Evolutionary conservation across 1,140 invertebrate species (phyloP).

Genomic region (Spodoptera frugiperda): DNA sequence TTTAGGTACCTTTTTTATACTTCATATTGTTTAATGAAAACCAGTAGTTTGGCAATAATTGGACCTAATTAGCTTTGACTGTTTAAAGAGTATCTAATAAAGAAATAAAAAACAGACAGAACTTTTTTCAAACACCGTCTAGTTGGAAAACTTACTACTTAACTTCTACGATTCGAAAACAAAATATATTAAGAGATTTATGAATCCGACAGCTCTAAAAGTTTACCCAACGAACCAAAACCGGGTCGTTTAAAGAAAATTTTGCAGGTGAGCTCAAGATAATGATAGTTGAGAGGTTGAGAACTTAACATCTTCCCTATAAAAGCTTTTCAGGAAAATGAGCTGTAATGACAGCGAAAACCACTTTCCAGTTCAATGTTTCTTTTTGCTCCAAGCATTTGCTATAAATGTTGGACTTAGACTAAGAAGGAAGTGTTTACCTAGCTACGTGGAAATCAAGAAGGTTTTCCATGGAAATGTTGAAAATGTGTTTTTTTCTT

Average conservation of each 20-base stretch:
- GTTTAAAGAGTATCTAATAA: no score
- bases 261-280: slow-evolving; percentile 64
- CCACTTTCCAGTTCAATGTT: slow-evolving; percentile 64
- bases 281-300: slow-evolving; percentile 70
- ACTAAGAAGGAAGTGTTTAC: slow-evolving; percentile 57
- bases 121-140: no score
- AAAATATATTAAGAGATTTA: slow-evolving; percentile 28
- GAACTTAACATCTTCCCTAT: slow-evolving; percentile 61
- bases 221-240: slow-evolving; percentile 31
- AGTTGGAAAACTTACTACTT: neutral
- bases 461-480: no score
- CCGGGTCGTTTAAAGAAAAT: slow-evolving; percentile 53
- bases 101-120: no score
- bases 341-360: slow-evolving; percentile 75
- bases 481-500: no score
- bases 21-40: no score
- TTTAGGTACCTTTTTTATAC: no score
- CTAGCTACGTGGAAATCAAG: no score
- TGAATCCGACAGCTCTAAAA: slow-evolving; percentile 26
- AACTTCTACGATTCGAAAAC: neutral
- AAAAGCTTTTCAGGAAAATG: slow-evolving; percentile 74
- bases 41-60: no score
- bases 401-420: slow-evolving; percentile 52
- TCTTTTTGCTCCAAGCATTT: slow-evolving; percentile 63
- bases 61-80: no score